Percentiles rank a stretch among this genome's conserved stretches.
These are phyloP conservation scores for Pterobdella sp. DNA, from an alignment of 2,888 invertebrate species.

Conservation along the genomic window DNA sequence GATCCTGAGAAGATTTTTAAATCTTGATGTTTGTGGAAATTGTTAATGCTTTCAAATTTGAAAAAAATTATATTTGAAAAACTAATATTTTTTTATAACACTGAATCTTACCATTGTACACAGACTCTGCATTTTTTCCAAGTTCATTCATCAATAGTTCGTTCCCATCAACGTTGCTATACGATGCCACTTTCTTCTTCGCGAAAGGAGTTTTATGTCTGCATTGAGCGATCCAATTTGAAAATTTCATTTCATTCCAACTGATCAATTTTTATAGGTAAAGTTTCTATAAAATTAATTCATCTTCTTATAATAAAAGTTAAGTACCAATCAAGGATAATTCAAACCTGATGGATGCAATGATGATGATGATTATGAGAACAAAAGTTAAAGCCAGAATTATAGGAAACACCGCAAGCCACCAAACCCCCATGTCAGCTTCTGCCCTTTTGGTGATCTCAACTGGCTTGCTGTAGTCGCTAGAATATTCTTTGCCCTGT, in stretches of 20 bases:
- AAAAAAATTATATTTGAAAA: not conserved
- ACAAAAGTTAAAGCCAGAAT: not conserved
- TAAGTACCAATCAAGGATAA: too few relatives aligned
- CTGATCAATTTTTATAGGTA: too few relatives aligned
- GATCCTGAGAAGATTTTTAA: not conserved
- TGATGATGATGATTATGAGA: conserved; percentile 4
- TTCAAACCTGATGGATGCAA: conserved; percentile 9
- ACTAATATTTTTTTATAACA: not conserved
- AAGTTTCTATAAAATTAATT: too few relatives aligned
- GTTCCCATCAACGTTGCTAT: not conserved
- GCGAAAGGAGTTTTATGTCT: not conserved
- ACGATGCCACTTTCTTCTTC: not conserved
- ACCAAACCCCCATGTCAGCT: not conserved
- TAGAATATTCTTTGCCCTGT: conserved; percentile 19
- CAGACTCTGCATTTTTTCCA: not conserved
- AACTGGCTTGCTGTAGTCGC: conserved; percentile 19
- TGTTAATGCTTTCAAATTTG: not conserved
- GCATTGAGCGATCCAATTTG: too few relatives aligned
- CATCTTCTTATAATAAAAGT: too few relatives aligned
- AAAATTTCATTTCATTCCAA: too few relatives aligned
- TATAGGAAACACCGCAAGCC: not conserved
- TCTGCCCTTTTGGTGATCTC: not conserved
- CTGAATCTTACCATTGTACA: not conserved
- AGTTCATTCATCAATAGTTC: not conserved
- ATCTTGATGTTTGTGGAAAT: not conserved